phyloP scores from a whole-genome alignment of 2,888 invertebrate species.

The Amblyjoppa proteus region DNA sequence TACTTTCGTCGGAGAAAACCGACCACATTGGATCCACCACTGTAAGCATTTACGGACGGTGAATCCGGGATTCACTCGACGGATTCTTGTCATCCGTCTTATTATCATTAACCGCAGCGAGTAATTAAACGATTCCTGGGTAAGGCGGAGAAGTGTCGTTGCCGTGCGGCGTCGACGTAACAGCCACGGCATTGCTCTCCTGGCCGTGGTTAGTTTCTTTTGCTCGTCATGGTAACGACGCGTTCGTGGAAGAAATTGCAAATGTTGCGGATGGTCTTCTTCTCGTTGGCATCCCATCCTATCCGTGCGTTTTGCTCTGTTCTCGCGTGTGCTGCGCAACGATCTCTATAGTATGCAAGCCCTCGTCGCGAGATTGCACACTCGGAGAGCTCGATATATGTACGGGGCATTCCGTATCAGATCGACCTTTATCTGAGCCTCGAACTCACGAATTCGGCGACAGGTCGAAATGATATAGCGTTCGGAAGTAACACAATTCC shows the following conservation, averaged over 20 bases:
- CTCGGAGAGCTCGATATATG: background rate
- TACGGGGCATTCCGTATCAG: too few relatives aligned
- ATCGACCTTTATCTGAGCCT: too few relatives aligned
- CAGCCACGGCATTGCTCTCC: conserved; percentile 63
- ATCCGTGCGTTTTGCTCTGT: conserved; percentile 70
- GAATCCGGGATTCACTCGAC: conserved; percentile 34
- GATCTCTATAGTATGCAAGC: conserved; percentile 57
- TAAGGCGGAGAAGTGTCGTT: conserved; percentile 34
- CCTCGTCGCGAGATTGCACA: conserved; percentile 55
- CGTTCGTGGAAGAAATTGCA: conserved; percentile 82
- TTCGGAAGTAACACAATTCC: too few relatives aligned
- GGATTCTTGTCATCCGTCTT: conserved; percentile 54
- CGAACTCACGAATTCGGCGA: too few relatives aligned
- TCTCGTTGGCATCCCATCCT: conserved; percentile 18
- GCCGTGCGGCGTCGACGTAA: conserved; percentile 74
- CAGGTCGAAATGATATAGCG: too few relatives aligned
- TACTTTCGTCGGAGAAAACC: background rate
- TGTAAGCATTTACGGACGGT: background rate
- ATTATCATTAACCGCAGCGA: conserved; percentile 73
- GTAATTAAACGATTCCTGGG: conserved; percentile 77
- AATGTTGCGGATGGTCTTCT: conserved; percentile 69
- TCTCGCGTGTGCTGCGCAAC: conserved; percentile 32
- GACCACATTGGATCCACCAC: background rate
- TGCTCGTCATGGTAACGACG: conserved; percentile 80
- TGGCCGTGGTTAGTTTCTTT: conserved; percentile 70